Evolutionary conservation across 2,797 vertebrate genomes (phyloP).

Genomic region (Xenopus petersii): DNA sequence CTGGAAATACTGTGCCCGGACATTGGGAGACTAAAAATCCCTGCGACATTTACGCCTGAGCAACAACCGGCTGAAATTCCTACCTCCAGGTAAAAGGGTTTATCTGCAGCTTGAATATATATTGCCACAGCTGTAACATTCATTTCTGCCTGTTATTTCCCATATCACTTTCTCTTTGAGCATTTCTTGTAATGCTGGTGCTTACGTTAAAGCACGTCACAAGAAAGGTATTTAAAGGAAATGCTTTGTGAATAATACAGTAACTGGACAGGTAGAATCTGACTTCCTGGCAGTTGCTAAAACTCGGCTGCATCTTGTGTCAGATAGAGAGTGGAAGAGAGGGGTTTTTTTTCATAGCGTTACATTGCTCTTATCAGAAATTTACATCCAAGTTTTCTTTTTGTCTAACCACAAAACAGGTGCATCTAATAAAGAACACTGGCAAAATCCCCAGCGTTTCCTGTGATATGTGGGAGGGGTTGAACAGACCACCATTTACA

Average conservation of each 20-base stretch:
- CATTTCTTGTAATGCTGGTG: slow-evolving; percentile 19
- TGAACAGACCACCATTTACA: background rate
- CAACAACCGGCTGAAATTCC: slow-evolving; percentile 86
- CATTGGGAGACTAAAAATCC: slow-evolving; percentile 86
- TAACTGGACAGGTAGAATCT: slow-evolving; percentile 27
- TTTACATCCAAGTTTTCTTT: background rate
- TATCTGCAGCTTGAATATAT: background rate
- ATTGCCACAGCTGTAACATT: background rate
- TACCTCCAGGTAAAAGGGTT: slow-evolving; percentile 80
- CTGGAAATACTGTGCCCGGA: slow-evolving; percentile 91
- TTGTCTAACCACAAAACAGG: slow-evolving; percentile 15
- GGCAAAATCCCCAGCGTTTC: background rate
- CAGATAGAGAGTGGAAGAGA: background rate
- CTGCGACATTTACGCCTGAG: slow-evolving; percentile 88
- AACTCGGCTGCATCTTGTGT: background rate
- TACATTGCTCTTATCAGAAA: background rate
- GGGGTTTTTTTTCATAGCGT: background rate
- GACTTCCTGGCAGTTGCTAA: slow-evolving; percentile 25
- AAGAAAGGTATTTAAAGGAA: slow-evolving; percentile 23
- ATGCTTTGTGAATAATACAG: slow-evolving; percentile 38
- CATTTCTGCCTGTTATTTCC: background rate
- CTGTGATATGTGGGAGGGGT: background rate
- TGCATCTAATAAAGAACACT: background rate
- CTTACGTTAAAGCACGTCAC: slow-evolving; percentile 5
- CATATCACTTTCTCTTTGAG: background rate